Conservation (phyloP, 2,888 invertebrate genomes). For the Macrophya alboannulata region DNA sequence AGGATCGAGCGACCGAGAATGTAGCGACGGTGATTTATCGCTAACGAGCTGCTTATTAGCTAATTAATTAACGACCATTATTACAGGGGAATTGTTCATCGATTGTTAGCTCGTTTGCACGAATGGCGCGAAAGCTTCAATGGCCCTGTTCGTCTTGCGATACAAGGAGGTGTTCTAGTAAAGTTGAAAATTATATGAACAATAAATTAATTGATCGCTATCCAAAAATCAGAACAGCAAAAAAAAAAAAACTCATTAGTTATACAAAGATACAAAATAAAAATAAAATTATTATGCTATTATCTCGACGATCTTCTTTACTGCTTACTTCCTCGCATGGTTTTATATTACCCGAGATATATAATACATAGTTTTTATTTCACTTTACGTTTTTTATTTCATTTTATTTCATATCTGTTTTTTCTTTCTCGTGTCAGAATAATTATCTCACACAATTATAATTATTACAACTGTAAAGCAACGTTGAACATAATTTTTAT, state of each 20-base stretch:
- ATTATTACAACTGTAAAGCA: no score
- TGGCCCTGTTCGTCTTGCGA: constrained; percentile 19
- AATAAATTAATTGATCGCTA: not conserved
- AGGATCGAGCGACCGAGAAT: constrained; percentile 62
- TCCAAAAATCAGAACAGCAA: not conserved
- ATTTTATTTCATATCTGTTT: no score
- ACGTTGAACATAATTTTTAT: no score
- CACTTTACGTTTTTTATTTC: not conserved
- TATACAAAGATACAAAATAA: not conserved
- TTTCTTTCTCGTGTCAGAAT: not conserved
- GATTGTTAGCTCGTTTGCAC: constrained; percentile 58
- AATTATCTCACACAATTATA: no score
- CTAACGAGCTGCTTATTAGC: constrained; percentile 63
- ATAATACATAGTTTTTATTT: not conserved
- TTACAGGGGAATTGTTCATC: constrained; percentile 62
- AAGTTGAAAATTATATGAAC: not conserved
- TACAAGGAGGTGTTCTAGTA: not conserved
- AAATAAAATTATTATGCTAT: not conserved
- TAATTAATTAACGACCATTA: constrained; percentile 72
- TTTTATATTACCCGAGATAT: not conserved
- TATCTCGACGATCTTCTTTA: not conserved
- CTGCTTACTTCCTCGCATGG: not conserved
- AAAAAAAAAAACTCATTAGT: not conserved
- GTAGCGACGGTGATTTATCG: constrained; percentile 48
- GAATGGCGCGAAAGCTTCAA: not conserved